Conservation (phyloP, 37 sponge, comb jelly and placozoan genomes). For the Dysidea cf. avara region DNA sequence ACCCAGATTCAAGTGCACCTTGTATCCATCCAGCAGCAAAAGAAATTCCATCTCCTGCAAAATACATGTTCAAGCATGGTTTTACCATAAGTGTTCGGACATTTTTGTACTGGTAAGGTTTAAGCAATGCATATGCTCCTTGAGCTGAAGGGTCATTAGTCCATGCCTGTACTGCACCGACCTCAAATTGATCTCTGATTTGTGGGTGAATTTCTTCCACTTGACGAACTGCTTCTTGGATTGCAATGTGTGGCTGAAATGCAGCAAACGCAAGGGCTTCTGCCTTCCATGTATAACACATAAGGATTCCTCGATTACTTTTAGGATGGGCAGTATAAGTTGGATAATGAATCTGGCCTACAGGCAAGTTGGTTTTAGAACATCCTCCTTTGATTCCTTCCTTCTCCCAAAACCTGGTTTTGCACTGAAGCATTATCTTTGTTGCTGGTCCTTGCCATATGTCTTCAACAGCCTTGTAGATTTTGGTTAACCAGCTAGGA, state of each 20-base stretch:
- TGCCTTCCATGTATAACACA: too few relatives aligned
- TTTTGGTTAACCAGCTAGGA: neutral
- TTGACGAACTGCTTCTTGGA: slow-evolving; percentile 39
- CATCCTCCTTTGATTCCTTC: slow-evolving; percentile 1
- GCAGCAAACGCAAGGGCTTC: slow-evolving; percentile 63
- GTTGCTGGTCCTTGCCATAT: slow-evolving; percentile 46
- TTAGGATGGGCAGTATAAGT: too few relatives aligned
- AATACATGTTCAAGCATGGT: too few relatives aligned
- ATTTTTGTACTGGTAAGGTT: slow-evolving; percentile 14
- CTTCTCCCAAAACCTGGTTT: slow-evolving; percentile 51
- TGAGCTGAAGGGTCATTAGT: slow-evolving; percentile 45
- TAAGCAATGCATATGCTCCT: slow-evolving; percentile 48
- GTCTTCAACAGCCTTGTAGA: slow-evolving; percentile 27
- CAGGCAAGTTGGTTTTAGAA: slow-evolving; percentile 26
- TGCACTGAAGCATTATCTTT: slow-evolving; percentile 56
- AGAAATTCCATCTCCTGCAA: too few relatives aligned
- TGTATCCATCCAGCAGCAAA: too few relatives aligned
- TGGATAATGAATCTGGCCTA: slow-evolving; percentile 54
- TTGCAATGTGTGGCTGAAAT: slow-evolving; percentile 11
- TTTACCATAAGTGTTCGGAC: too few relatives aligned
- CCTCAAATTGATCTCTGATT: too few relatives aligned
- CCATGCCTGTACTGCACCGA: slow-evolving; percentile 61
- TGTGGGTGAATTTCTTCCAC: too few relatives aligned
- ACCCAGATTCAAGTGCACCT: slow-evolving; percentile 57
- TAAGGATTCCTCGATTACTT: too few relatives aligned